phyloP scores from a whole-genome alignment of 2,797 vertebrate genomes.

The Myotis pilosus region DNA sequence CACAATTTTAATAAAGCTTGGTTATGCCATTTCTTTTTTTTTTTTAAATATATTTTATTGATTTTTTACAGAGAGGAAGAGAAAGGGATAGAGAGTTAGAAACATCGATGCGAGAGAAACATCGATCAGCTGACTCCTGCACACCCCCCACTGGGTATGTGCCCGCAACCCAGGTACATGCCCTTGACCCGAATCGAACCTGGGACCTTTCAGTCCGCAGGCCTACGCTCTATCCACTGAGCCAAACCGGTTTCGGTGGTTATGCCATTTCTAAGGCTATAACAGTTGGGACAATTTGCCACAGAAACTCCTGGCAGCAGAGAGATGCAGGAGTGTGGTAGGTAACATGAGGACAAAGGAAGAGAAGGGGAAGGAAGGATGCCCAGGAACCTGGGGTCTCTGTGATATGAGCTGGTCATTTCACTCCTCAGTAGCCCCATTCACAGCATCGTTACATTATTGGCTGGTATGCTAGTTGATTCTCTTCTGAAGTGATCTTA shows the following conservation, averaged over 20 bases:
- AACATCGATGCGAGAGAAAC: too few relatives aligned
- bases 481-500: background rate
- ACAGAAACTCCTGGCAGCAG: background rate
- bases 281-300: background rate
- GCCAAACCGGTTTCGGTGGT: too few relatives aligned
- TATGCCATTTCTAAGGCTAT: background rate
- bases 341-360: background rate
- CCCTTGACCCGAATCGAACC: too few relatives aligned
- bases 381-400: background rate
- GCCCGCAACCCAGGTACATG: too few relatives aligned
- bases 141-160: too few relatives aligned
- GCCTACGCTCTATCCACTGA: too few relatives aligned
- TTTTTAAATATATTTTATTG: too few relatives aligned
- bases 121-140: too few relatives aligned
- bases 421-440: background rate
- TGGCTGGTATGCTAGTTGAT: background rate
- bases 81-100: too few relatives aligned
- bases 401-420: background rate
- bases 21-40: background rate
- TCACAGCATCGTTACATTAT: background rate
- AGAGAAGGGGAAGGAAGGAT: background rate
- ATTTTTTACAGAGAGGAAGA: too few relatives aligned
- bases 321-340: background rate
- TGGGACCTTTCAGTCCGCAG: too few relatives aligned
- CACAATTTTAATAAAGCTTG: background rate